Conservation (phyloP, 2,113 vertebrate species). For the Python bivittatus region DNA sequence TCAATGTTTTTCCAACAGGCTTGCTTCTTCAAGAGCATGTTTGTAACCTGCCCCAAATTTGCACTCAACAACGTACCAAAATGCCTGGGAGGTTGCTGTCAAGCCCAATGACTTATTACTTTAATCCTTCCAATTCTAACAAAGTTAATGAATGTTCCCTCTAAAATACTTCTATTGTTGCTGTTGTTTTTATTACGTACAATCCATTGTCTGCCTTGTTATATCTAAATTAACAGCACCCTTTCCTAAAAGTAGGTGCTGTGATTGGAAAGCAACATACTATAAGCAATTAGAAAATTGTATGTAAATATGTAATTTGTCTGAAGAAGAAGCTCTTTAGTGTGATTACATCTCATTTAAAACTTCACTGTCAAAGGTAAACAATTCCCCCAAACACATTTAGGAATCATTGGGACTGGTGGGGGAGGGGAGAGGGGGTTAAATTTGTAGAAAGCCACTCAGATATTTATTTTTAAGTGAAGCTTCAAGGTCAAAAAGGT, state of each 20-base stretch:
- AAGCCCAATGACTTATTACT: neutral
- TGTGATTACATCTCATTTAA: slow-evolving; percentile 63
- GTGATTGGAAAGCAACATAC: slow-evolving; percentile 59
- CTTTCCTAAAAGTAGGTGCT: slow-evolving; percentile 59
- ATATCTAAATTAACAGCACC: slow-evolving; percentile 60
- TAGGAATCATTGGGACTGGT: fast-evolving
- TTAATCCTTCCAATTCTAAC: slow-evolving; percentile 20
- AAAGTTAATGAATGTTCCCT: slow-evolving; percentile 39
- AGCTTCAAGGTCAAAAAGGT: neutral
- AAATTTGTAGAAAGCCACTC: slow-evolving; percentile 59
- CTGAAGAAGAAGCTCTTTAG: slow-evolving; percentile 62
- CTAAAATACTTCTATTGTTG: neutral
- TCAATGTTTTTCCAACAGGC: neutral
- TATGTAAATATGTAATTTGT: slow-evolving; percentile 71
- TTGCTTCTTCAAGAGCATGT: neutral
- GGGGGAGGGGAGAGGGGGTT: neutral
- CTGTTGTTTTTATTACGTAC: neutral
- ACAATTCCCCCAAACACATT: slow-evolving; percentile 20
- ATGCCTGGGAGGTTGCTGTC: neutral
- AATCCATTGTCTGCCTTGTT: slow-evolving; percentile 56
- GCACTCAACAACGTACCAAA: neutral
- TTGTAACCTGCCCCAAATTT: neutral
- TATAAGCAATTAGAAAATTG: slow-evolving; percentile 71
- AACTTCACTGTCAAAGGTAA: slow-evolving; percentile 40
- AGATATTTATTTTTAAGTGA: slow-evolving; percentile 26